phyloP scores from a whole-genome alignment of 2,888 invertebrate genomes.

The Drosophila pseudotakahashii region DNA sequence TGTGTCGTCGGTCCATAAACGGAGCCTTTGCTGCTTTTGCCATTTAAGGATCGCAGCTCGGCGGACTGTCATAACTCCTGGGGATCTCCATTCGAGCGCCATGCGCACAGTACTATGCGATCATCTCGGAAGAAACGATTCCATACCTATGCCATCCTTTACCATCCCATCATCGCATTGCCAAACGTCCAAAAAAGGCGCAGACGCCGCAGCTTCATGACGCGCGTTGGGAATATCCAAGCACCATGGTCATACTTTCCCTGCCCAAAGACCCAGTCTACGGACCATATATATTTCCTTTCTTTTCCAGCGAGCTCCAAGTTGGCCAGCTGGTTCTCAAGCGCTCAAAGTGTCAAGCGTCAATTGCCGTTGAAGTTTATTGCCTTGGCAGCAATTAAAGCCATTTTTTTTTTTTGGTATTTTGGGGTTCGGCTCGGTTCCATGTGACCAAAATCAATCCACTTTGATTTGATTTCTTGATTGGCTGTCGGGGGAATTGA shows the following conservation, averaged over 20 bases:
- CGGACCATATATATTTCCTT: constrained; percentile 13
- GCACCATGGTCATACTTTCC: constrained; percentile 69
- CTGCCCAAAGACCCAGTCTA: constrained; percentile 37
- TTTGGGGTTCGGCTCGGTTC: constrained; percentile 50
- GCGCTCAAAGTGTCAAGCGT: constrained; percentile 72
- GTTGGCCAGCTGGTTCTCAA: constrained; percentile 40
- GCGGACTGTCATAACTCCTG: constrained; percentile 74
- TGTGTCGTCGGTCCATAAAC: constrained; percentile 74
- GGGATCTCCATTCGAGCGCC: constrained; percentile 41
- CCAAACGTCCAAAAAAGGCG: constrained; percentile 66
- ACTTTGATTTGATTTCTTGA: constrained; percentile 61
- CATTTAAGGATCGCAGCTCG: constrained; percentile 64
- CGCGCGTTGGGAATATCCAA: constrained; percentile 75
- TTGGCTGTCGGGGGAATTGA: constrained; percentile 65
- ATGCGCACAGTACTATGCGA: constrained; percentile 34
- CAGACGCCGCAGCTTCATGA: constrained; percentile 77
- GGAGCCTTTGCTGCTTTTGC: constrained; percentile 56
- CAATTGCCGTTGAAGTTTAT: constrained; percentile 78
- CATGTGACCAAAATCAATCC: constrained; percentile 54
- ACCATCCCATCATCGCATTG: constrained; percentile 49
- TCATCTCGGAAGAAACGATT: constrained; percentile 14
- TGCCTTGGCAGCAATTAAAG: constrained; percentile 78
- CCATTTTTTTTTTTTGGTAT: constrained; percentile 33
- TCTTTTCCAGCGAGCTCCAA: not conserved
- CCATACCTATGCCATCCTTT: constrained; percentile 6